Evolutionary conservation across 2,113 vertebrate species (phyloP), one percentile per base, ranked within the genome.

Genomic region (Myotis davidii): DNA sequence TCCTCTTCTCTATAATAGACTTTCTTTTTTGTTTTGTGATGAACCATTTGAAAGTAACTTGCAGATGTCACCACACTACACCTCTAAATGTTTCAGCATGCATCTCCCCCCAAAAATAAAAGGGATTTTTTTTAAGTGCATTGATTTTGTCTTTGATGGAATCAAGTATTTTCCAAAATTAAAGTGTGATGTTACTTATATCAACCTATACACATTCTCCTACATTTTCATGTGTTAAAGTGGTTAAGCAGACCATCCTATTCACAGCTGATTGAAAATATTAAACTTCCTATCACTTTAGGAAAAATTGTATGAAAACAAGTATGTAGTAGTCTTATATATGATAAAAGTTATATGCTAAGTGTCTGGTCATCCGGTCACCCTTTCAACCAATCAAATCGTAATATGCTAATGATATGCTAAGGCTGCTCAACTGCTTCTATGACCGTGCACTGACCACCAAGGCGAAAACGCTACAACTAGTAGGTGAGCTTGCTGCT

Each of bases 131-230:
- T 93, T 85, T 86, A 59, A 74, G 69, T 83, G 10, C 27, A 14
- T n/a, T 88, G 72, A 52, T 88, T 91, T 82, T 69, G 21, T 91
- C 45, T 69, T 78, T 94, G 39, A 37, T 88, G 12, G 54, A 83
- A 37, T 92, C 85, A 94, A 88, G 39, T 32, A 56, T 96, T 95
- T 96, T 79, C 70, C 67, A 72, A 32, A 91, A 50, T 85, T 79
- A 64, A 94, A 91, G 45, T 78, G 14, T 86, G 29, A 17, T 91
- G 5, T 52, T 82, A 65, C 25, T 50, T 48, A 78, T 16, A 32
- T n/a, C 42, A 94, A 59, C 42, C 37, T 61, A 9, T 8, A 65
- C 42, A 85, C 59, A 45, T 67, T 95, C 61, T 42, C 29, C n/a
- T 85, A 56, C 61, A 65, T 95, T 90, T 92, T 90, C 37, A 73